Evolutionary conservation across 2,888 invertebrate genomes (phyloP), one percentile per base, ranked within the genome.

Genomic region (Leptinotarsa tumamoca): DNA sequence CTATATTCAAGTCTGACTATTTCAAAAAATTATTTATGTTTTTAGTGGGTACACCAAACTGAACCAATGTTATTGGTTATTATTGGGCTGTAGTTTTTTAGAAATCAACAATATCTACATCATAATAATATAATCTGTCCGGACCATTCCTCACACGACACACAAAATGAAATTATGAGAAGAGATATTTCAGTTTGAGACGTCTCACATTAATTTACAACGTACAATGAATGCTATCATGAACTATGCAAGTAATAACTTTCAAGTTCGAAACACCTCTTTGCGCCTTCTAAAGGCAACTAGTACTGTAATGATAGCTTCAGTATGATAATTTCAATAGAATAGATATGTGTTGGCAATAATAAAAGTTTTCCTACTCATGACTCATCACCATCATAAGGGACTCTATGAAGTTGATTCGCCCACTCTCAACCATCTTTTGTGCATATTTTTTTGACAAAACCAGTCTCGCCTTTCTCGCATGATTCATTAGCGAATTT

Each of bases 321-420:
- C 7, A 14, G 33, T 63, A 63, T 63, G 63, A 43, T 63, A 63
- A 63, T 63, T 63, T 63, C 58, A 23, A 58, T 15, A 58, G 43
- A 43, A n/a, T 63, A 63, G 17, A 63, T 63, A 43, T 63, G 63
- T 27, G 63, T 1, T 43, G 43, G n/a, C 58, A 58, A 33, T 15
- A n/a, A 63, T 63, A 63, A 63, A 63, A 43, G 5, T 63, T n/a
- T 10, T 18, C 43, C 33, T 17, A n/a, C n/a, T 63, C 63, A 43
- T 63, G 63, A 63, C n/a, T 63, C 63, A 63, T 63, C 63, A n/a
- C 63, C 27, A n/a, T 63, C 43, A 63, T 63, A 63, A 27, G 63
- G 63, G 63, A 43, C 43, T 63, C 27, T 33, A 63, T 63, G 63
- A 10, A 63, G 63, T 63, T 63, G 33, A 63, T 43, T 33, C 63